phyloP scores from a whole-genome alignment of 1,140 invertebrate genomes.

The Steinernema khuongi region DNA sequence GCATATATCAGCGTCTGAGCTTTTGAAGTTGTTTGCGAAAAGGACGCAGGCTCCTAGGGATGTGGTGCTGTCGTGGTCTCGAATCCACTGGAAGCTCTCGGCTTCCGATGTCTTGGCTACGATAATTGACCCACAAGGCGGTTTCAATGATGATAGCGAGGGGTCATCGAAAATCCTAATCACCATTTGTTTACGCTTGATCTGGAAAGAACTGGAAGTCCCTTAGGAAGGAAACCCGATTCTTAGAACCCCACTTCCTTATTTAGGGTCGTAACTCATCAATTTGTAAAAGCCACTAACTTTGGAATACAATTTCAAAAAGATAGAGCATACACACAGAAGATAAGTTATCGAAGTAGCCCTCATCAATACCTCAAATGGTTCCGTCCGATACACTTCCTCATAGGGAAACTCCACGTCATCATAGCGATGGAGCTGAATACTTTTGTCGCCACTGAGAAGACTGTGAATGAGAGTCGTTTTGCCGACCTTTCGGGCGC shows the following conservation, averaged over 20 bases:
- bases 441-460: background rate
- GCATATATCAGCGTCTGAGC: background rate
- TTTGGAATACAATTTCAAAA: too few species aligned
- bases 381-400: background rate
- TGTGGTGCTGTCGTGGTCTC: too few species aligned
- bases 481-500: background rate
- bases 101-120: background rate
- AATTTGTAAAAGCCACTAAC: too few species aligned
- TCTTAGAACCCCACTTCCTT: too few species aligned
- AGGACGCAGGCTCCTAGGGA: too few species aligned
- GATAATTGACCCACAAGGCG: background rate
- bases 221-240: too few species aligned
- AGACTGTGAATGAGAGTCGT: background rate
- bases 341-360: too few species aligned
- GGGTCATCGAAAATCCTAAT: background rate
- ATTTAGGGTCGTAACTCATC: too few species aligned
- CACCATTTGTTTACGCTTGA: background rate
- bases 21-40: too few species aligned
- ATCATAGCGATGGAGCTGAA: background rate
- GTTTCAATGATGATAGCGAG: background rate
- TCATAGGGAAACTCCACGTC: conserved; percentile 4
- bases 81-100: background rate
- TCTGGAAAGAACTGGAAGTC: too few species aligned
- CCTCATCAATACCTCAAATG: too few species aligned
- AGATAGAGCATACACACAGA: too few species aligned